Percentiles rank a stretch among this genome's conserved stretches.
phyloP scores from a whole-genome alignment of 2,888 invertebrate genomes.

The Chrysodeixis includens region DNA sequence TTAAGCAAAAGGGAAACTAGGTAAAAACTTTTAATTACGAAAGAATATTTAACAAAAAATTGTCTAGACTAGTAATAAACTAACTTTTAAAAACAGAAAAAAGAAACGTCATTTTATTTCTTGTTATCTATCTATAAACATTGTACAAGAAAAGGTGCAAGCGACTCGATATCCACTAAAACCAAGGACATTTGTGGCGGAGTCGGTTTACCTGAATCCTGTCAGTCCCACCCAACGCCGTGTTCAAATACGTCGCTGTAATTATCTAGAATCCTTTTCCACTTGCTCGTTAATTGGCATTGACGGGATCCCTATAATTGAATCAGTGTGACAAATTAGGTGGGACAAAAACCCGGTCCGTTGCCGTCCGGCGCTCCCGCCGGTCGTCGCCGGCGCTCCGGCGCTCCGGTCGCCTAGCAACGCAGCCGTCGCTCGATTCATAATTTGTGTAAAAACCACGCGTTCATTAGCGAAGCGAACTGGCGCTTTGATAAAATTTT shows the following conservation, averaged over 20 bases:
- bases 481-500: slow-evolving; percentile 33
- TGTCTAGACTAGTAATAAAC: not conserved
- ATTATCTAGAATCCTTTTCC: slow-evolving; percentile 24
- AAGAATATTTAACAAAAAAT: not conserved
- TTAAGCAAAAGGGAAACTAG: not conserved
- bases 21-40: not conserved
- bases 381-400: slow-evolving; percentile 15
- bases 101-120: not conserved
- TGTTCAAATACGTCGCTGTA: slow-evolving; percentile 7
- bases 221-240: not conserved
- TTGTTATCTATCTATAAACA: not conserved
- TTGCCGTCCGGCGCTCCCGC: slow-evolving; percentile 5
- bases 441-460: slow-evolving; percentile 54
- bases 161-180: not conserved
- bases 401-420: slow-evolving; percentile 20
- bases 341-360: slow-evolving; percentile 38
- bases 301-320: slow-evolving; percentile 36
- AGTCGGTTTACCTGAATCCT: not conserved
- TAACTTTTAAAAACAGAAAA: not conserved
- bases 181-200: not conserved
- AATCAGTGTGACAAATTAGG: slow-evolving; percentile 49
- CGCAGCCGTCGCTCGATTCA: slow-evolving; percentile 34
- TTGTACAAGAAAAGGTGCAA: not conserved
- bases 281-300: slow-evolving; percentile 36
- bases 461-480: slow-evolving; percentile 49